A percentile compares a stretch with the other conserved stretches of the same genome.
Evolutionary conservation across 2,113 vertebrate species (phyloP).

Genomic region (Thomomys bottae): DNA sequence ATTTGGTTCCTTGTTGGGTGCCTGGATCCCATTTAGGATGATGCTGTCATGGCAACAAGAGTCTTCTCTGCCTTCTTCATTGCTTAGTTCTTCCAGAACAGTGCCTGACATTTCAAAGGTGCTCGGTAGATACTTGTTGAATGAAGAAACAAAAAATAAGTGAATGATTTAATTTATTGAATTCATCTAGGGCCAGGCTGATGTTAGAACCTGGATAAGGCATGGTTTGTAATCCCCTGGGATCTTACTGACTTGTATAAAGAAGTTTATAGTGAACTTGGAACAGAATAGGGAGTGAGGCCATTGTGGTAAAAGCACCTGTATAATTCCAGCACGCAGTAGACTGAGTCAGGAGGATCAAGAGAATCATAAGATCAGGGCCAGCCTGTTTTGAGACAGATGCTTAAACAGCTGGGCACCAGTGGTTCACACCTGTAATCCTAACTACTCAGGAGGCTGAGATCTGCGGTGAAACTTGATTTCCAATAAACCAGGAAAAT

Average conservation of each 20-base stretch:
- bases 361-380: too few species aligned
- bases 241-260: background rate
- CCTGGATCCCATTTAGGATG: background rate
- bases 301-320: background rate
- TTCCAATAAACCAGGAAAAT: too few species aligned
- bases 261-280: background rate
- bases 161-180: background rate
- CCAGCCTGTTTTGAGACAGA: too few species aligned
- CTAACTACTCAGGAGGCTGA: too few species aligned
- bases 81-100: conserved; percentile 22
- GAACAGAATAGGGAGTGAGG: background rate
- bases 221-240: background rate
- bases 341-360: too few species aligned
- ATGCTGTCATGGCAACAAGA: background rate
- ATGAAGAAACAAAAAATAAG: background rate
- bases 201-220: background rate
- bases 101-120: background rate
- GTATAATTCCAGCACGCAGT: too few species aligned
- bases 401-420: too few species aligned
- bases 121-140: background rate
- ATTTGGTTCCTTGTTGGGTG: background rate
- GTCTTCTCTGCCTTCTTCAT: background rate
- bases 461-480: too few species aligned
- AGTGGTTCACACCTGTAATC: too few species aligned
- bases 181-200: background rate